Evolutionary conservation across 2,888 invertebrate species (phyloP).

Genomic region (Amphipoea lucens): DNA sequence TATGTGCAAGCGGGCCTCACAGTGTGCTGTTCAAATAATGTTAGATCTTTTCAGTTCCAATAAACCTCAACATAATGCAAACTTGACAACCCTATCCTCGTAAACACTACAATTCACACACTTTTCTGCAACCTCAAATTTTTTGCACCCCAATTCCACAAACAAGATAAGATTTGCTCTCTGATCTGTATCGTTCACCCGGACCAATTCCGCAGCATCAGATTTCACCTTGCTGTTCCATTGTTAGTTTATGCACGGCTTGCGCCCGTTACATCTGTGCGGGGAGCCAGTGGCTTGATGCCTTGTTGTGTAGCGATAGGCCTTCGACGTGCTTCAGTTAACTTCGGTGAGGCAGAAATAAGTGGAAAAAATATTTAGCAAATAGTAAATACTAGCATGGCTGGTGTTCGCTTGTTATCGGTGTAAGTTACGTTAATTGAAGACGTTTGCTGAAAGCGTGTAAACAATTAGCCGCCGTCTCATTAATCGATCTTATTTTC

Average conservation of each 20-base stretch:
- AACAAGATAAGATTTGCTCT: constrained; percentile 12
- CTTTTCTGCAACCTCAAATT: neutral
- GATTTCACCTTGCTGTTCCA: constrained; percentile 51
- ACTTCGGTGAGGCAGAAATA: neutral
- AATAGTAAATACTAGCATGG: neutral
- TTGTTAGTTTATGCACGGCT: constrained; percentile 60
- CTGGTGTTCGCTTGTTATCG: neutral
- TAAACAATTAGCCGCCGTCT: neutral
- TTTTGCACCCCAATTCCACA: neutral
- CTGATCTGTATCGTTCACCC: constrained; percentile 27
- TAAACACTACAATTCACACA: neutral
- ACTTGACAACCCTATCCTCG: neutral
- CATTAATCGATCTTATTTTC: neutral
- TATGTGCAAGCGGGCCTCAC: neutral
- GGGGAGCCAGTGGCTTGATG: constrained; percentile 37
- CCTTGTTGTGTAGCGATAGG: constrained; percentile 35
- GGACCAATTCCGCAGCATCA: constrained; percentile 43
- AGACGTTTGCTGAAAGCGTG: neutral
- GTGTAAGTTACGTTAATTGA: constrained; percentile 1
- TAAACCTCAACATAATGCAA: neutral
- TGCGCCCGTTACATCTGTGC: constrained; percentile 39
- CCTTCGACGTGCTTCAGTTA: constrained; percentile 35
- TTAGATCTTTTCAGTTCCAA: neutral
- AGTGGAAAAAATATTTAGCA: neutral
- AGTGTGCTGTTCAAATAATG: neutral